Evolutionary conservation across 2,888 invertebrate species (phyloP).

Genomic region (Acanthoscelides obtectus): DNA sequence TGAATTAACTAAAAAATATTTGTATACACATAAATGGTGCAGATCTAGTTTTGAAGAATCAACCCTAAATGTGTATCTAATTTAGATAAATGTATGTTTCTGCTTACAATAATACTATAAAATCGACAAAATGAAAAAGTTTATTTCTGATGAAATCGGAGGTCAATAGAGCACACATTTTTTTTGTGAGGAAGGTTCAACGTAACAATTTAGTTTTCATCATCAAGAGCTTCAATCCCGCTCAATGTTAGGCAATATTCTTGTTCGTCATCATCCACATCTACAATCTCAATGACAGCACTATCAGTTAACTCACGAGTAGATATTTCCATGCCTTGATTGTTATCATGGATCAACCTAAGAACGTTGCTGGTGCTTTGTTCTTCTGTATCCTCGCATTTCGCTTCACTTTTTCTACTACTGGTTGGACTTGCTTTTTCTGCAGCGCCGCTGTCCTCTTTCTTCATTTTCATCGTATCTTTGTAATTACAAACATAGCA

Average conservation of each 20-base stretch:
- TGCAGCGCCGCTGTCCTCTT: background rate
- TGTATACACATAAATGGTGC: too few relatives aligned
- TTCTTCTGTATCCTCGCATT: background rate
- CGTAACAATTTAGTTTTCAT: background rate
- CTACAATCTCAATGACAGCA: background rate
- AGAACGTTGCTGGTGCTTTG: background rate
- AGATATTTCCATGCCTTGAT: background rate
- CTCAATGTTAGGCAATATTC: background rate
- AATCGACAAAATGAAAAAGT: too few relatives aligned
- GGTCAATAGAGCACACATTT: too few relatives aligned
- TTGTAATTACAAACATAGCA: background rate
- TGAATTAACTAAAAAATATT: too few relatives aligned
- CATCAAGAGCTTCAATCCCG: background rate
- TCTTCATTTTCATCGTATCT: background rate
- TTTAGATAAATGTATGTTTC: too few relatives aligned
- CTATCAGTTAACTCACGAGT: background rate
- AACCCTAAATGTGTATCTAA: too few relatives aligned
- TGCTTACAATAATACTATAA: too few relatives aligned
- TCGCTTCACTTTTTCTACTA: background rate
- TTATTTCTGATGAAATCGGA: too few relatives aligned
- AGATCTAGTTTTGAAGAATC: too few relatives aligned
- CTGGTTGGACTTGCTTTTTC: background rate
- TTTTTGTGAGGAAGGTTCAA: too few relatives aligned
- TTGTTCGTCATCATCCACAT: background rate
- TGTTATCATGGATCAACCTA: background rate